phyloP scores from a whole-genome alignment of 2,113 vertebrate species.

The Struthidea cinerea region DNA sequence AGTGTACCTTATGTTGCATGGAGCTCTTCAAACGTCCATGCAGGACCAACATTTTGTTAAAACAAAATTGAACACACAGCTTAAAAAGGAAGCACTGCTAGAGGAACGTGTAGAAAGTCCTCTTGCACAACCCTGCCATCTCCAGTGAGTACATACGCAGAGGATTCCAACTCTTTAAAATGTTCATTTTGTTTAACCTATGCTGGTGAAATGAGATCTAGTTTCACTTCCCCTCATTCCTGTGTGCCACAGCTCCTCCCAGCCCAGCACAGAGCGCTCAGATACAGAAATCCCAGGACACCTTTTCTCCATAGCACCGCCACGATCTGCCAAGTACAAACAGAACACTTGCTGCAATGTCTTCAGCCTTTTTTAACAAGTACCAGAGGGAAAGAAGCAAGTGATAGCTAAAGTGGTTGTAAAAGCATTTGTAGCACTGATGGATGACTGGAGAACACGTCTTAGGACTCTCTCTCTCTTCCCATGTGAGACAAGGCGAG shows the following conservation, averaged over 20 bases:
- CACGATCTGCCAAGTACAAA: background rate
- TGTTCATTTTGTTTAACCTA: background rate
- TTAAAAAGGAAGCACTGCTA: background rate
- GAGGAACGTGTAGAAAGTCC: background rate
- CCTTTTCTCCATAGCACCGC: background rate
- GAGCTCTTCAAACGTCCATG: background rate
- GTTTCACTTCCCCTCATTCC: background rate
- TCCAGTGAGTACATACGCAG: background rate
- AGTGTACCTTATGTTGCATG: background rate
- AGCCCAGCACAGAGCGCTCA: background rate
- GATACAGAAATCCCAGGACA: background rate
- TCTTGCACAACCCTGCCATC: background rate
- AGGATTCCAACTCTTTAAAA: background rate
- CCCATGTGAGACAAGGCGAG: fast-evolving
- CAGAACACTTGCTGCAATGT: background rate
- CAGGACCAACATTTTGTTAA: background rate
- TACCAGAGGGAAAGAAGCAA: background rate
- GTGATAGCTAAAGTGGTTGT: background rate
- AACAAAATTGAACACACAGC: background rate
- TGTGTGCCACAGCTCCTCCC: background rate
- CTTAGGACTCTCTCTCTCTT: too few relatives aligned
- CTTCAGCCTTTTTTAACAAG: background rate
- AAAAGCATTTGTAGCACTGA: background rate
- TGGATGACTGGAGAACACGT: background rate
- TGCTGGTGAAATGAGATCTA: background rate